Percentiles rank a stretch among this genome's conserved stretches.
These are phyloP conservation scores for Chlamydotis undulata DNA, from an alignment of 2,113 vertebrate species.

Conservation along the genomic window DNA sequence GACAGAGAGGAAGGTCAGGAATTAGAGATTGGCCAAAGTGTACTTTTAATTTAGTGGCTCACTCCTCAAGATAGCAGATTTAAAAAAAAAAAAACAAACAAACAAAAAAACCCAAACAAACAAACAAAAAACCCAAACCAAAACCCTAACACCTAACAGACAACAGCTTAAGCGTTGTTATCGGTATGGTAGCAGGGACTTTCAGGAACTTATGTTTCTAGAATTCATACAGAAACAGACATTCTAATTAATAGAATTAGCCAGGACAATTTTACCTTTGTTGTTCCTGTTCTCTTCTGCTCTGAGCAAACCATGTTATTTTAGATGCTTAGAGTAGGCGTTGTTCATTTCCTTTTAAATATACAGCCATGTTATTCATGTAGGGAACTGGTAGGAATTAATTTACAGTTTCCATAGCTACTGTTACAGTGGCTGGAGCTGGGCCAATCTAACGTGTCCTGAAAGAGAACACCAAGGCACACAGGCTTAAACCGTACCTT, in stretches of 20 bases:
- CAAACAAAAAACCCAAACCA: too few relatives aligned
- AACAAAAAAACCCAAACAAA: not conserved
- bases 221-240: not conserved
- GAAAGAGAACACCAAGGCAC: constrained; percentile 4
- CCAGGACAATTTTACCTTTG: not conserved
- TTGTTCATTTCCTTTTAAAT: not conserved
- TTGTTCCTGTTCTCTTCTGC: not conserved
- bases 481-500: not conserved
- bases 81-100: not conserved
- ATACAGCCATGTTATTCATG: not conserved
- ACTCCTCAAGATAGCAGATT: not conserved
- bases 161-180: not conserved
- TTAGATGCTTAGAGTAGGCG: not conserved
- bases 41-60: not conserved
- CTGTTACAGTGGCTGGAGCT: not conserved
- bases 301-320: not conserved
- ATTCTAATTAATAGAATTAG: not conserved
- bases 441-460: constrained; percentile 20
- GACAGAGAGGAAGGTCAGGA: not conserved
- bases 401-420: constrained; percentile 34
- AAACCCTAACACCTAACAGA: not conserved
- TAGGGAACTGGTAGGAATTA: constrained; percentile 26
- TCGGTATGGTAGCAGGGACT: not conserved
- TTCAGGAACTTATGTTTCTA: not conserved
- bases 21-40: not conserved